These are phyloP conservation scores for Chalcis sispes DNA, from an alignment of 2,888 invertebrate species.

Conservation along the genomic window DNA sequence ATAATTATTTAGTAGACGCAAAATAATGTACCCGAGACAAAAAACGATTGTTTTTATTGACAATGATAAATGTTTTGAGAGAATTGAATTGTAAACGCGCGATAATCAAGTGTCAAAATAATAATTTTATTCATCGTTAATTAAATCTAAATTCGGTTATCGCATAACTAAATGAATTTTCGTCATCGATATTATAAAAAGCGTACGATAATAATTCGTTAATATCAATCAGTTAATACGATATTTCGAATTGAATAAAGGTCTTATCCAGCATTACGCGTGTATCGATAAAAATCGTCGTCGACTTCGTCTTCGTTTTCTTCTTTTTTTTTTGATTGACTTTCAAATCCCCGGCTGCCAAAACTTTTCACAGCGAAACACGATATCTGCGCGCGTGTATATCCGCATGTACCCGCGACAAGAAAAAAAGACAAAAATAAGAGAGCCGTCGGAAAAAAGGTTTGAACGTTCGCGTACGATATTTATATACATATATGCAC, in stretches of 20 bases:
- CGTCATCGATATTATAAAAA: too few relatives aligned
- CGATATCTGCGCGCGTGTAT: conserved; percentile 9
- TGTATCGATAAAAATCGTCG: conserved; percentile 20
- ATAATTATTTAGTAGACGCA: too few relatives aligned
- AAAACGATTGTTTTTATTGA: too few relatives aligned
- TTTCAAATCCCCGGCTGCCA: conserved; percentile 11
- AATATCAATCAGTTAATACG: conserved; percentile 11
- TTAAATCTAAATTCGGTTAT: too few relatives aligned
- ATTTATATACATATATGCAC: too few relatives aligned
- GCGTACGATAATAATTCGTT: too few relatives aligned
- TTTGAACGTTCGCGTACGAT: conserved; percentile 16
- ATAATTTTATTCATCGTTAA: too few relatives aligned
- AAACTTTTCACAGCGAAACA: conserved; percentile 33
- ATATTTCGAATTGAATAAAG: conserved; percentile 14
- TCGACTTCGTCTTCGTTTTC: background rate
- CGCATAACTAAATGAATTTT: too few relatives aligned
- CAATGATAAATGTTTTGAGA: too few relatives aligned
- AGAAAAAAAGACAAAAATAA: conserved; percentile 1
- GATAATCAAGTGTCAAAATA: too few relatives aligned
- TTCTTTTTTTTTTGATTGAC: background rate
- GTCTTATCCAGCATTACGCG: conserved; percentile 19
- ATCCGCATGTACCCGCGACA: background rate
- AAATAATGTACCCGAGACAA: too few relatives aligned
- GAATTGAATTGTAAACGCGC: too few relatives aligned
- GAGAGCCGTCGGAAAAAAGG: conserved; percentile 11